These are phyloP conservation scores for Heliconius himera DNA, from an alignment of 1,140 invertebrate species.

Conservation along the genomic window DNA sequence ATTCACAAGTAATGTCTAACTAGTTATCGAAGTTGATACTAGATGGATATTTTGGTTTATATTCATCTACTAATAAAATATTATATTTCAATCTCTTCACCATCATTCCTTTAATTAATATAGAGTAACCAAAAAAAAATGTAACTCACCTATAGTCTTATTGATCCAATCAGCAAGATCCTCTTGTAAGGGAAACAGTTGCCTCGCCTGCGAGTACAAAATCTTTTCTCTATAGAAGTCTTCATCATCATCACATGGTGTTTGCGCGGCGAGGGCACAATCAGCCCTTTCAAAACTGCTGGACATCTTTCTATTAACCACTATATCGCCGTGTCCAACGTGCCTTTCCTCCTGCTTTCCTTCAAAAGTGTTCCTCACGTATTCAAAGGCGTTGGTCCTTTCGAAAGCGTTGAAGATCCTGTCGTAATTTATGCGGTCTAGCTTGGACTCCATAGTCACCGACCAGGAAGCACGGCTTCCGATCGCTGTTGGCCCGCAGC, in stretches of 20 bases:
- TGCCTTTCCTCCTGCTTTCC: constrained; percentile 62
- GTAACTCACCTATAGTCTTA: constrained; percentile 88
- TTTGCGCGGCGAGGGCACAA: constrained; percentile 80
- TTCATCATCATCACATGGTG: constrained; percentile 85
- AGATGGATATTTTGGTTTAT: too few relatives aligned
- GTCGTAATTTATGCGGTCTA: constrained; percentile 75
- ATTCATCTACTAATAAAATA: not conserved
- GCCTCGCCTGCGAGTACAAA: constrained; percentile 88
- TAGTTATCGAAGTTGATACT: too few relatives aligned
- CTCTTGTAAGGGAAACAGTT: constrained; percentile 91
- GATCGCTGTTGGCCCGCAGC: constrained; percentile 83
- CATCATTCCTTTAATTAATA: not conserved
- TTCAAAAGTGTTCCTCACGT: constrained; percentile 69
- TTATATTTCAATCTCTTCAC: too few relatives aligned
- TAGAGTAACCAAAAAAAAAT: not conserved
- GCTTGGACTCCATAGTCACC: constrained; percentile 75
- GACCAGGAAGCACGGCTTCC: constrained; percentile 86
- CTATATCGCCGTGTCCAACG: constrained; percentile 65
- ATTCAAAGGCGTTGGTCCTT: constrained; percentile 78
- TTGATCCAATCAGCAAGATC: constrained; percentile 94
- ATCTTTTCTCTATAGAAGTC: constrained; percentile 90
- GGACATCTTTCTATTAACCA: constrained; percentile 76
- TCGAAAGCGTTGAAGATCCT: constrained; percentile 81
- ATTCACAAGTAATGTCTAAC: too few relatives aligned
- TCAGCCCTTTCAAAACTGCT: constrained; percentile 83